A percentile compares a stretch with the other conserved stretches of the same genome.
Conservation (phyloP, 92 coral and sea anemone genomes). For the Plumapathes pennacea region DNA sequence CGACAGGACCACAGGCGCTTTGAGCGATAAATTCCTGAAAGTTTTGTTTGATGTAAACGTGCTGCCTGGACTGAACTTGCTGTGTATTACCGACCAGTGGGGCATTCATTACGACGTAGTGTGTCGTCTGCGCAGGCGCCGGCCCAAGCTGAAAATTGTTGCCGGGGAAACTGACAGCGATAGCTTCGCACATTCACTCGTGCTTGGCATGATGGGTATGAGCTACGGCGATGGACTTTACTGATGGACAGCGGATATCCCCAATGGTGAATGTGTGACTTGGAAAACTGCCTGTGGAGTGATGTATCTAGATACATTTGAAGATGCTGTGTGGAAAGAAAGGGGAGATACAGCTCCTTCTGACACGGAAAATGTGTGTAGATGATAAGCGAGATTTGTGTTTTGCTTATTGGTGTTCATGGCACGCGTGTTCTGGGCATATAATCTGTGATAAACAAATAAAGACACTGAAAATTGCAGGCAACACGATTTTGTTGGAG, state of each 20-base stretch:
- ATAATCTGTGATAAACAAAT: too few species aligned
- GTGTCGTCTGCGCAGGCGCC: slow-evolving; percentile 90
- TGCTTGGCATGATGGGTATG: slow-evolving; percentile 92
- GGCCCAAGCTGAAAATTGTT: slow-evolving; percentile 80
- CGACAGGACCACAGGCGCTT: slow-evolving; percentile 76
- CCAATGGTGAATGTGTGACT: background rate
- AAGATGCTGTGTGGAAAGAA: too few species aligned
- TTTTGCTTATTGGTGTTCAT: too few species aligned
- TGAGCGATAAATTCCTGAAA: slow-evolving; percentile 79
- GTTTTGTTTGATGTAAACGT: slow-evolving; percentile 62
- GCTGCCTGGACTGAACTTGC: slow-evolving; percentile 67
- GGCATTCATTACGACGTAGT: slow-evolving; percentile 77
- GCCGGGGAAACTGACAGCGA: slow-evolving; percentile 98
- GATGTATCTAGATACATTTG: background rate
- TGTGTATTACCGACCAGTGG: slow-evolving; percentile 81
- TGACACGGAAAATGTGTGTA: too few species aligned
- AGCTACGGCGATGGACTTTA: slow-evolving; percentile 87
- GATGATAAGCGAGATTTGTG: too few species aligned
- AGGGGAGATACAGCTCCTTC: too few species aligned
- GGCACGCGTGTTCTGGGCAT: too few species aligned
- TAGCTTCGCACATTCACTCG: slow-evolving; percentile 88
- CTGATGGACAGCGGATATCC: background rate
- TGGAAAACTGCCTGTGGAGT: background rate
- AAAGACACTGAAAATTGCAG: too few species aligned
- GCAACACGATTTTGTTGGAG: too few species aligned